A percentile compares a stretch with the other conserved stretches of the same genome.
These are phyloP conservation scores for Scaeva pyrastri DNA, from an alignment of 2,888 invertebrate species.

Conservation along the genomic window DNA sequence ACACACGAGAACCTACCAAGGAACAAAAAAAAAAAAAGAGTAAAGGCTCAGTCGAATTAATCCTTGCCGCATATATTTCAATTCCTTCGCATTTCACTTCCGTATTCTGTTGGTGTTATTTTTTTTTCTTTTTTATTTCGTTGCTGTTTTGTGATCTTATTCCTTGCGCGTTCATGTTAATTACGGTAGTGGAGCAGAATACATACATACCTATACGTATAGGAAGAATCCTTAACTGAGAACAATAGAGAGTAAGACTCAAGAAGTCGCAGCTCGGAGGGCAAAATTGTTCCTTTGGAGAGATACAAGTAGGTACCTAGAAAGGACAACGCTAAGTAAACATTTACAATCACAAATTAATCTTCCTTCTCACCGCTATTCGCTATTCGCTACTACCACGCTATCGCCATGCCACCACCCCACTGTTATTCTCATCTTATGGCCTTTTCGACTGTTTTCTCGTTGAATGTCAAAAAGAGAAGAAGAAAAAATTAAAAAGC, in stretches of 20 bases:
- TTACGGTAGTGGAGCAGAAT: conserved; percentile 44
- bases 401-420: no score
- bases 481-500: no score
- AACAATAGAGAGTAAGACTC: conserved; percentile 45
- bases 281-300: conserved; percentile 28
- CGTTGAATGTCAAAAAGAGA: conserved; percentile 18
- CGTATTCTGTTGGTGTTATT: conserved; percentile 24
- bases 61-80: conserved; percentile 71
- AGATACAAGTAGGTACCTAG: neutral
- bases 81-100: conserved; percentile 62
- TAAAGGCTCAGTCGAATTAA: conserved; percentile 52
- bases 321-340: conserved; percentile 67
- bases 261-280: conserved; percentile 42
- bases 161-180: conserved; percentile 54
- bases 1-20: neutral
- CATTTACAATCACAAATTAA: conserved; percentile 46
- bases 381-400: no score
- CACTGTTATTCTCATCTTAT: neutral
- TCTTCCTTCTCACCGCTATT: neutral
- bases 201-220: no score
- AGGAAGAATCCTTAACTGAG: conserved; percentile 14
- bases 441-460: neutral
- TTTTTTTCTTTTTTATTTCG: neutral
- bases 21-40: neutral
- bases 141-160: neutral